These are phyloP conservation scores for Ranitomeya variabilis DNA, from an alignment of 2,113 vertebrate species.

Conservation along the genomic window DNA sequence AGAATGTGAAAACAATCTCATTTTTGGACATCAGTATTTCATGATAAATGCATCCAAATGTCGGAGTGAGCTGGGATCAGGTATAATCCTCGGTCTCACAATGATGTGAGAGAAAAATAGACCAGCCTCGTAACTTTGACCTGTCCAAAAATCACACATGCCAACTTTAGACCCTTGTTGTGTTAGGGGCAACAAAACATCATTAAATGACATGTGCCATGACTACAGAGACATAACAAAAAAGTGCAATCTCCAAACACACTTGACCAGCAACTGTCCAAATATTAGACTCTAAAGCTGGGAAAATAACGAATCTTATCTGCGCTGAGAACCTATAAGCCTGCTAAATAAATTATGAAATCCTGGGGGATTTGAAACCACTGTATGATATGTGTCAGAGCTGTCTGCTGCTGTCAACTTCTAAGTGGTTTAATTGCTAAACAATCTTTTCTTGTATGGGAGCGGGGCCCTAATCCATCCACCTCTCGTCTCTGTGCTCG, in stretches of 20 bases:
- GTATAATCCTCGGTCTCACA: constrained; percentile 8
- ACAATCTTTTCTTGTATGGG: constrained; percentile 53
- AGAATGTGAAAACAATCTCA: not conserved
- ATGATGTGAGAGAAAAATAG: constrained; percentile 20
- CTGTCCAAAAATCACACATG: constrained; percentile 28
- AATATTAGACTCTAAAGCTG: constrained; percentile 42
- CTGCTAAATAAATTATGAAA: constrained; percentile 37
- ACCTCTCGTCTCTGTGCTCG: constrained; percentile 35
- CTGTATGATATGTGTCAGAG: constrained; percentile 45
- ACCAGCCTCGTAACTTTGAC: not conserved
- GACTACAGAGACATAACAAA: constrained; percentile 43
- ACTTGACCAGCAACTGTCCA: constrained; percentile 38
- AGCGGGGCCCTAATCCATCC: constrained; percentile 44
- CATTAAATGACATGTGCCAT: constrained; percentile 17
- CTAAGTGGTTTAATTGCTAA: constrained; percentile 54
- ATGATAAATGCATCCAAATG: not conserved
- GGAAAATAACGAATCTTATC: constrained; percentile 43
- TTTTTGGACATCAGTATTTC: not conserved
- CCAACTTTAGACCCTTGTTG: not conserved
- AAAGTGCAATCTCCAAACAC: not conserved
- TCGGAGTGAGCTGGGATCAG: not conserved
- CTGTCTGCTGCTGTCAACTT: constrained; percentile 51
- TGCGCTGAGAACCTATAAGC: constrained; percentile 36
- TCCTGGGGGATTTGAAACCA: constrained; percentile 26
- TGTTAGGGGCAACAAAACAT: constrained; percentile 23